These are phyloP conservation scores for Argopecten irradians DNA, from an alignment of 1,140 invertebrate species.

Conservation along the genomic window DNA sequence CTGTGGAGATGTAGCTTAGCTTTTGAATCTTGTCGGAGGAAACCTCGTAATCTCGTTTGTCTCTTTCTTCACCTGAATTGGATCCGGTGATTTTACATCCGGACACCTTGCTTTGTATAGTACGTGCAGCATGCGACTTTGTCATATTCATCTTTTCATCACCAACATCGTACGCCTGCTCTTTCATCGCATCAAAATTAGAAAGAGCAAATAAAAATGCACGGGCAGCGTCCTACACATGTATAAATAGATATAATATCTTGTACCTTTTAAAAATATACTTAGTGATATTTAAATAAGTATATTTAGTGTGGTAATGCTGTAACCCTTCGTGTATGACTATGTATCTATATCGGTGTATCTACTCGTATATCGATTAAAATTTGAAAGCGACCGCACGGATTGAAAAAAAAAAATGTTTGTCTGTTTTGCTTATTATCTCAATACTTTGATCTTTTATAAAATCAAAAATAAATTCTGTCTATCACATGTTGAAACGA, in stretches of 20 bases:
- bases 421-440: too few species aligned
- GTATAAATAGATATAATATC: constrained; percentile 59
- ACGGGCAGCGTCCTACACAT: constrained; percentile 58
- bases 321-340: too few species aligned
- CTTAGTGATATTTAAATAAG: too few species aligned
- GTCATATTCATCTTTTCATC: constrained; percentile 67
- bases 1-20: constrained; percentile 56
- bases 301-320: too few species aligned
- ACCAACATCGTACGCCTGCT: constrained; percentile 64
- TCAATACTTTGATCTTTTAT: too few species aligned
- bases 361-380: too few species aligned
- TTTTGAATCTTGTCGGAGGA: constrained; percentile 59
- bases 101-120: constrained; percentile 58
- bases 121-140: constrained; percentile 61
- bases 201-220: constrained; percentile 66
- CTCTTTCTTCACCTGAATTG: constrained; percentile 58
- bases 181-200: constrained; percentile 59
- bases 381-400: too few species aligned
- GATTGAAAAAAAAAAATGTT: too few species aligned
- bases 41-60: constrained; percentile 67
- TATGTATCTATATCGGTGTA: too few species aligned
- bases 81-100: constrained; percentile 56
- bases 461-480: too few species aligned
- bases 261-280: too few species aligned
- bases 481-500: too few species aligned